Conservation (phyloP, 1,140 invertebrate genomes). For the Pachypeltis micranthus region DNA sequence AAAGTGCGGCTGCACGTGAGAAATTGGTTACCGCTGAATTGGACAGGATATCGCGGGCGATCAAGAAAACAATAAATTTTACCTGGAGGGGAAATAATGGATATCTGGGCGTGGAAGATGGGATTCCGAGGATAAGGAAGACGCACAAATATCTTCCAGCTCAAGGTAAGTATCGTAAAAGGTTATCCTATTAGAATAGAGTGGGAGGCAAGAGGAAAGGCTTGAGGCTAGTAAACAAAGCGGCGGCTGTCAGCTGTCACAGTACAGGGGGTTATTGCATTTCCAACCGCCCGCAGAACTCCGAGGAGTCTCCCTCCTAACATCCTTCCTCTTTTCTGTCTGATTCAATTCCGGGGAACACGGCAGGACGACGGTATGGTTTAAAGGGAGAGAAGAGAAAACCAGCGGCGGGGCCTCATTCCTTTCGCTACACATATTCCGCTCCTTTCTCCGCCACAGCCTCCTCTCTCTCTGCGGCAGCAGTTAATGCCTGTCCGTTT, state of each 20-base stretch:
- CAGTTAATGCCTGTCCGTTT: neutral
- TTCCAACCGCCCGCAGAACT: conserved; percentile 7
- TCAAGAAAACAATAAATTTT: neutral
- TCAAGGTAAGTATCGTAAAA: conserved; percentile 4
- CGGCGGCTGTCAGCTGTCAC: conserved; percentile 8
- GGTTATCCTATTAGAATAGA: conserved; percentile 9
- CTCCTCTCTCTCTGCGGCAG: neutral
- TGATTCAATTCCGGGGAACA: conserved; percentile 7
- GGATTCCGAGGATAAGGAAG: neutral
- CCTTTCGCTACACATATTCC: neutral
- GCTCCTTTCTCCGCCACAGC: neutral
- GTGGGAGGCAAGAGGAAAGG: neutral
- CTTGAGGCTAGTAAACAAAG: conserved; percentile 7
- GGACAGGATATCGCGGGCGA: neutral
- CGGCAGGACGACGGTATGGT: neutral
- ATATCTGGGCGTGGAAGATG: neutral
- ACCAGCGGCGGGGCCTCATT: too few relatives aligned
- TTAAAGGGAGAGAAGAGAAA: too few relatives aligned
- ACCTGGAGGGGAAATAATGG: neutral
- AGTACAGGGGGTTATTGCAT: conserved; percentile 7
- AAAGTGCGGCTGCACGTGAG: too few relatives aligned
- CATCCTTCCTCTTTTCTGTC: conserved; percentile 5
- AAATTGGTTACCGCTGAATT: too few relatives aligned
- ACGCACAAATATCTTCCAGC: neutral
- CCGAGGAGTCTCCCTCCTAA: neutral